Evolutionary conservation across 2,888 invertebrate genomes (phyloP).

Genomic region (Lepetodrilus schrolli): DNA sequence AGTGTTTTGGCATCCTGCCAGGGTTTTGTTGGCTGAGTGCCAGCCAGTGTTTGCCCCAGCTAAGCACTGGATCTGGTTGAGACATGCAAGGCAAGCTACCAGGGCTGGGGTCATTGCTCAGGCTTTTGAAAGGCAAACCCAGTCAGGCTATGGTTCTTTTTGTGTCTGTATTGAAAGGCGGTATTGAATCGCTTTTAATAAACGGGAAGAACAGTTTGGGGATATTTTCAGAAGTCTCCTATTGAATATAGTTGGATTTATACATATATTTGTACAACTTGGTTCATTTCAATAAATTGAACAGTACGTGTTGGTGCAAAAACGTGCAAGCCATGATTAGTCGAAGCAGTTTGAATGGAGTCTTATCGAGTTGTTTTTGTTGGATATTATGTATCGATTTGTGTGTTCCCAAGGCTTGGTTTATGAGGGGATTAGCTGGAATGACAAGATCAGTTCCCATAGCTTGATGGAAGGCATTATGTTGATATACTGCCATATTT

Average conservation of each 20-base stretch:
- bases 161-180: background rate
- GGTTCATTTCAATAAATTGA: conserved; percentile 19
- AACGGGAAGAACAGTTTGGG: background rate
- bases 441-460: too few relatives aligned
- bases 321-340: too few relatives aligned
- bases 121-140: background rate
- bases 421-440: too few relatives aligned
- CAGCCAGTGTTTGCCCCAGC: conserved; percentile 1
- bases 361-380: too few relatives aligned
- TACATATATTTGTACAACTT: background rate
- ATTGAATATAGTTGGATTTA: background rate
- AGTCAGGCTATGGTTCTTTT: background rate
- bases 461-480: too few relatives aligned
- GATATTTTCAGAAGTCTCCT: background rate
- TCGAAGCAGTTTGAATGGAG: too few relatives aligned
- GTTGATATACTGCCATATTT: too few relatives aligned
- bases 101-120: conserved; percentile 4
- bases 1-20: conserved; percentile 24
- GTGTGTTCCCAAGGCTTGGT: too few relatives aligned
- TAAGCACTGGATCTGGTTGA: conserved; percentile 8
- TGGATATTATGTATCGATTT: too few relatives aligned
- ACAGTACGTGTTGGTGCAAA: background rate
- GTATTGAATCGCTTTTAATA: background rate
- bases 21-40: conserved; percentile 33
- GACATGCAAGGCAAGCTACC: background rate